These are phyloP conservation scores for Drosophila ficusphila DNA, from an alignment of 1,140 invertebrate genomes.

Conservation along the genomic window DNA sequence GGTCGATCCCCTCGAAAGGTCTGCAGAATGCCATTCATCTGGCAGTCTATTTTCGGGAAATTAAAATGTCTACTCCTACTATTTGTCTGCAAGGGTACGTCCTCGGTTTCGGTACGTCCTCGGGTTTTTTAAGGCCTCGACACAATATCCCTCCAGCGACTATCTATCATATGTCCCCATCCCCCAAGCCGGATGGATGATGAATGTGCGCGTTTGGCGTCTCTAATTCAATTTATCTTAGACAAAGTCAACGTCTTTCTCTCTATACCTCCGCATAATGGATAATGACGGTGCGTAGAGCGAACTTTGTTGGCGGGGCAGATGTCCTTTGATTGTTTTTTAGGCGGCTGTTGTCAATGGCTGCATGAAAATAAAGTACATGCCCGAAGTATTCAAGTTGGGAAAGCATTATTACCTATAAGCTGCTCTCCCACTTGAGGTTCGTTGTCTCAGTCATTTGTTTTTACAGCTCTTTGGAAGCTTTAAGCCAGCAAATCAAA, in stretches of 20 bases:
- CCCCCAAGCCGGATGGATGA: slow-evolving; percentile 49
- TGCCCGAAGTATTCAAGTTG: background rate
- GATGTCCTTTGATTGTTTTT: slow-evolving; percentile 65
- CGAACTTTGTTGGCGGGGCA: slow-evolving; percentile 45
- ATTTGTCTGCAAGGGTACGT: slow-evolving; percentile 59
- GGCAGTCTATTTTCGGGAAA: slow-evolving; percentile 70
- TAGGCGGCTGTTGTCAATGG: slow-evolving; percentile 41
- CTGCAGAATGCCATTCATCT: slow-evolving; percentile 47
- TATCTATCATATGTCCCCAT: slow-evolving; percentile 65
- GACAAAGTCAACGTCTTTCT: slow-evolving; percentile 66
- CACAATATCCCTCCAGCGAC: slow-evolving; percentile 36
- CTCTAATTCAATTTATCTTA: slow-evolving; percentile 80
- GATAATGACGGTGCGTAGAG: slow-evolving; percentile 52
- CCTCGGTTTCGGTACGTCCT: slow-evolving; percentile 17
- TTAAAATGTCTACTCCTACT: slow-evolving; percentile 81
- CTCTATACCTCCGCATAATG: slow-evolving; percentile 43
- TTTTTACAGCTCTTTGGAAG: slow-evolving; percentile 19
- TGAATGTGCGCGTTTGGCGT: slow-evolving; percentile 78
- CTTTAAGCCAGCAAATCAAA: background rate
- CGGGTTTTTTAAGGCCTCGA: slow-evolving; percentile 51
- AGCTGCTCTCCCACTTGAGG: background rate
- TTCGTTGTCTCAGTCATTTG: slow-evolving; percentile 38
- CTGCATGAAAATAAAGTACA: slow-evolving; percentile 5
- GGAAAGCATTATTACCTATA: background rate
- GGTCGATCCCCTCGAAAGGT: slow-evolving; percentile 33